Evolutionary conservation across 2,113 vertebrate genomes (phyloP).

Genomic region (Lophotis ruficrista): DNA sequence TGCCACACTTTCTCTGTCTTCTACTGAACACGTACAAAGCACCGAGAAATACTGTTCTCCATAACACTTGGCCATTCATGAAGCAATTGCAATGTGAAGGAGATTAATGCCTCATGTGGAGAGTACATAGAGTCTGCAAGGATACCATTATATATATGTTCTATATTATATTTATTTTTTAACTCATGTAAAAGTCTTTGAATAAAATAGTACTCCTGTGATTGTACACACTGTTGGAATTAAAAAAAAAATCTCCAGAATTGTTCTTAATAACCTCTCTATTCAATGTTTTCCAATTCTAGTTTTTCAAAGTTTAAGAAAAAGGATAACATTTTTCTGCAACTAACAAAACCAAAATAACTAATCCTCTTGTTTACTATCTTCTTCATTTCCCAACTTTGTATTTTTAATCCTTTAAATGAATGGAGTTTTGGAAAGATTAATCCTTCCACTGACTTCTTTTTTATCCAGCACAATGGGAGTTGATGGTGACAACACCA

Average conservation of each 20-base stretch:
- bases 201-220: background rate
- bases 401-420: background rate
- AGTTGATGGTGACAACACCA: background rate
- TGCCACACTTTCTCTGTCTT: background rate
- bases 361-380: background rate
- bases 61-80: background rate
- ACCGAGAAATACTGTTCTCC: accelerated
- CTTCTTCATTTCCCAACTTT: background rate
- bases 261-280: background rate
- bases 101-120: background rate
- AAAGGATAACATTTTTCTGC: background rate
- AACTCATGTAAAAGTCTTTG: background rate
- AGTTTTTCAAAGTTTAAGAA: background rate
- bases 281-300: background rate
- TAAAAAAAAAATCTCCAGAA: background rate
- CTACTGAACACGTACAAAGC: background rate
- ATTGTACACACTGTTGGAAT: background rate
- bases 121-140: background rate
- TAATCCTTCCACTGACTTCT: background rate
- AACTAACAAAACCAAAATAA: background rate
- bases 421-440: background rate
- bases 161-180: background rate
- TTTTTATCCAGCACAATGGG: background rate
- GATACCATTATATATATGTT: accelerated
- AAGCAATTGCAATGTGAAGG: background rate